Evolutionary conservation across 2,888 invertebrate genomes (phyloP), one percentile per base, ranked within the genome.

Genomic region (Mystacides longicornis): DNA sequence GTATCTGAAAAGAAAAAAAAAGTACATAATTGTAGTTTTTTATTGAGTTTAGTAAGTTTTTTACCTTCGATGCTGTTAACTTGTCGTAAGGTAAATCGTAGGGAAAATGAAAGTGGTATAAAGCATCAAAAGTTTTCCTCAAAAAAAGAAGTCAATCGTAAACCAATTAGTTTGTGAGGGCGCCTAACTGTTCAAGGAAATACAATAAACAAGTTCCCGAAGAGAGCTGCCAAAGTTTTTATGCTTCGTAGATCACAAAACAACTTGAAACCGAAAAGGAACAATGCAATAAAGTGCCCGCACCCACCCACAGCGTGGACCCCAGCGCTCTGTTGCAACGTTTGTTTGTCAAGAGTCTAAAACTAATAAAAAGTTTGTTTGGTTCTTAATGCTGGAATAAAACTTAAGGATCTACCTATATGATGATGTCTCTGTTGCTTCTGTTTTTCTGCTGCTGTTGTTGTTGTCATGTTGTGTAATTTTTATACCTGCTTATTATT

Each of bases 121-220:
- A 31, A 31, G 22, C 22, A 47, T 22, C 21, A 47, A 47, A 23
- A 21, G 20, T 47, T 21, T 21, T n/a, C 9, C 19, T 11, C 49
- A 3, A 7, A 47, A 45, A 23, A 37, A 16, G 23, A 37, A 27
- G 42, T 33, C 23, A 27, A 23, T 18, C 16, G 55, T 23, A 55
- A 55, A 55, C 55, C 45, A 55, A 55, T 55, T 55, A 55, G 4
- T 42, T n/a, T n/a, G n/a, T 37, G 16, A 49, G 51, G 33, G 45
- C 23, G 27, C 50, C 48, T 48, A 31, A 23, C 18, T 49, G 49
- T 42, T 20, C 42, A 37, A 27, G 37, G 14, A 37, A 37, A 31
- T 49, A 49, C 22, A 23, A 31, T 22, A n/a, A 20, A 46, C 37
- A 21, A n/a, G 22, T 21, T 37, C 37, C 9, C 42, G 27, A 33